Evolutionary conservation across 1,140 invertebrate species (phyloP).

Genomic region (Drosophila repleta): DNA sequence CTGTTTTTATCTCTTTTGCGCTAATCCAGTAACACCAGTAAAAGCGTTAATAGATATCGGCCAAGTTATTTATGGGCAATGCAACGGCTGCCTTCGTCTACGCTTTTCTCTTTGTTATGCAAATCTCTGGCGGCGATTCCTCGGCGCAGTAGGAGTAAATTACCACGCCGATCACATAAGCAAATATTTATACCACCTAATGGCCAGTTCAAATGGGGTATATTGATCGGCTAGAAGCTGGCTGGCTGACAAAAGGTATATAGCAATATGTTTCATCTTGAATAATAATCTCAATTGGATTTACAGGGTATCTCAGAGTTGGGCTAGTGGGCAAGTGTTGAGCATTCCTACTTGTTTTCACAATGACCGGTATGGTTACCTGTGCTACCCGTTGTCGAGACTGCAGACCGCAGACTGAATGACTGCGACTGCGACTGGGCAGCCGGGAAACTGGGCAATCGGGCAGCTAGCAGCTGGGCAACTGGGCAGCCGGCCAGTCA

Average conservation of each 20-base stretch:
- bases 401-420: constrained; percentile 40
- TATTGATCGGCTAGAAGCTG: not conserved
- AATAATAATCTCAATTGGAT: not conserved
- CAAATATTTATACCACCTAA: constrained; percentile 31
- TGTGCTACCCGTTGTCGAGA: constrained; percentile 44
- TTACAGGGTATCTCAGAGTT: constrained; percentile 1
- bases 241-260: too few species aligned
- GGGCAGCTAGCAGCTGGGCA: constrained; percentile 7
- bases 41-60: constrained; percentile 82
- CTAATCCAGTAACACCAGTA: constrained; percentile 73
- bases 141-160: constrained; percentile 77
- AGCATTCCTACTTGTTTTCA: constrained; percentile 16
- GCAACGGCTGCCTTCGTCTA: constrained; percentile 33
- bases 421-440: constrained; percentile 34
- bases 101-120: constrained; percentile 60
- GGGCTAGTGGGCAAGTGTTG: not conserved
- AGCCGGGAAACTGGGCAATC: not conserved
- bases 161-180: constrained; percentile 55
- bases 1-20: constrained; percentile 35
- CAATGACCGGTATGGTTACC: constrained; percentile 14
- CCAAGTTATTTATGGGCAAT: constrained; percentile 65
- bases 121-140: constrained; percentile 43
- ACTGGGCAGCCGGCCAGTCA: constrained; percentile 24
- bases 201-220: not conserved
- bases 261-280: not conserved